Base-by-base conservation (phyloP, 1,140 invertebrate genomes). In the Bombus ignitus region DNA sequence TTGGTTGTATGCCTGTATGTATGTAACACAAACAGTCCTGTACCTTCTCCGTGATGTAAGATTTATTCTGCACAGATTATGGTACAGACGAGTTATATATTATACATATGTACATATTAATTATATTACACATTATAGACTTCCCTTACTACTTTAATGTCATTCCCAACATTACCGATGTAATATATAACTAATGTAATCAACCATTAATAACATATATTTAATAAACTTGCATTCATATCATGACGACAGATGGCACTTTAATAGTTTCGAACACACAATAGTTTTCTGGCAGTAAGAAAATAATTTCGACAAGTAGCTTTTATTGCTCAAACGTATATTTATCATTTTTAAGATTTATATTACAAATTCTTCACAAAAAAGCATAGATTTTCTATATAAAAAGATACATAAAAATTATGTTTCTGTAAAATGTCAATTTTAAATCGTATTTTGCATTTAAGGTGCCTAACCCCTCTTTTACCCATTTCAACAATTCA, bases 391-490 rank as follows among this genome's bases (percentile, higher is more conserved):
- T 32, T 32, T 9, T 25, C 2, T 22, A 6, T 25, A 35, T 3
- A 12, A 6, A 53, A 12, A 37, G 2, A 0, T 2, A 39, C 1
- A 44, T 59, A 78, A 1, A 57, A 32, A 62, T 47, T 1, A 85
- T 80, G 53, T 5, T 53, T 44, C 0, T 62, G 22, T 39, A 80
- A 72, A 39, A 85, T 85, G 83, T 53, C 25, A 3, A 25, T 62
- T 5, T 35, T 80, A 39, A 18, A 6, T 35, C 18, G 8, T 73
- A 80, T 42, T n/a, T 72, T 72, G 0, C 22, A 72, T 39, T 39
- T 35, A 80, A 76, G 22, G 35, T 39, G 22, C 2, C 3, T 76
- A 37, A 71, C 44, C 71, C 15, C 79, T 0, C 35, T 28, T n/a
- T 12, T 42, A n/a, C 4, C 42, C 0, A 0, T 37, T 15, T 25